Evolutionary conservation across 2,797 vertebrate species (phyloP), one percentile per base, ranked within the genome.

Genomic region (Lagorchestes hirsutus): DNA sequence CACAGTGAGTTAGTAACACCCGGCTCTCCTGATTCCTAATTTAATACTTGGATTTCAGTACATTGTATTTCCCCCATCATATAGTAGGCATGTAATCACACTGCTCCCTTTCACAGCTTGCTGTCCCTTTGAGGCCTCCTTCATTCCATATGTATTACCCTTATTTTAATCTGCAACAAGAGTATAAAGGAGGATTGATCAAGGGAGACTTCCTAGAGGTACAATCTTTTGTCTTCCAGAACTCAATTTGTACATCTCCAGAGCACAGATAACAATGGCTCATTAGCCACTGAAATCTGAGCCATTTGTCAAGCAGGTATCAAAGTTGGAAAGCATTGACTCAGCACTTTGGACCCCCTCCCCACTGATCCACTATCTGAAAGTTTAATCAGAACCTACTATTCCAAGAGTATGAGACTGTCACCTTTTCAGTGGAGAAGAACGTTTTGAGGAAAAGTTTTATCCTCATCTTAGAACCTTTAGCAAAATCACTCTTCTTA

Each of bases 221-320:
- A 52, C 95, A 95, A 59, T 95, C 92, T 96, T 90, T 93, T 28
- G 55, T 93, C n/a, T 82, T 74, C 92, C 94, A 58, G 14, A 92
- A 92, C 57, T 96, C 95, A 96, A 96, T 98, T 97, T 96, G 91
- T 97, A 87, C 90, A 92, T 95, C 92, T 97, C 95, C 95, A 92
- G 96, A 97, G 92, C 91, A 90, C 56, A 93, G 93, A 27, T 95
- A 95, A 95, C 57, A 96, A 94, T 91, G 97, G 95, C 58, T 98
- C 96, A 97, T 98, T 98, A 98, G 95, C 95, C 95, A 90, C 40
- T 95, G 46, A 96, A 98, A 96, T 95, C 94, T 92, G 92, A 93
- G 92, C 93, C 93, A 4, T 98, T 97, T 97, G 96, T 98, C 95
- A 95, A 93, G 97, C 95, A 96, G 92, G 82, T 97, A 94, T 96